Conservation (phyloP, 2,888 invertebrate genomes). For the Chrysomela aeneicollis region DNA sequence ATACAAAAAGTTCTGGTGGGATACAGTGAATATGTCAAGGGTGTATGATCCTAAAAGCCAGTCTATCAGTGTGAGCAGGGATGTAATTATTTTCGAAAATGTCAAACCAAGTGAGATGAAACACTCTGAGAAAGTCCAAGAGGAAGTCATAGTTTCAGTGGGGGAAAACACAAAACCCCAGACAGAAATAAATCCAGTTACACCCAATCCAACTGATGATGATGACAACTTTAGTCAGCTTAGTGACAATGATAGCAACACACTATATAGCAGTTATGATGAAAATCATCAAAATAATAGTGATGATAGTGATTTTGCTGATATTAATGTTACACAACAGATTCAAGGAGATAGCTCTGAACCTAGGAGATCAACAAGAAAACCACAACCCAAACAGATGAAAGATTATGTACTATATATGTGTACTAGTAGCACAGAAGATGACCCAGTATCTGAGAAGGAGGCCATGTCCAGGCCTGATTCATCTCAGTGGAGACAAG, state of each 20-base stretch:
- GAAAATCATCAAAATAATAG: neutral
- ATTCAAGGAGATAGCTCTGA: neutral
- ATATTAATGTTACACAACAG: neutral
- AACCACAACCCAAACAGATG: no score
- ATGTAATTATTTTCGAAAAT: slow-evolving; percentile 7
- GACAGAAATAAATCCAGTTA: no score
- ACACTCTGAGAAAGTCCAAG: no score
- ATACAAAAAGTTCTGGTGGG: slow-evolving; percentile 44
- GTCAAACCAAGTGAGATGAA: slow-evolving; percentile 3
- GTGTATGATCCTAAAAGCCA: slow-evolving; percentile 9
- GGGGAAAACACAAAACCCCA: no score
- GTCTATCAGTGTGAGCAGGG: slow-evolving; percentile 1
- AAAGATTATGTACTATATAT: no score
- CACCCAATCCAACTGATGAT: neutral
- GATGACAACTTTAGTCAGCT: slow-evolving; percentile 3
- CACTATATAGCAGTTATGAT: neutral
- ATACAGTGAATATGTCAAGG: slow-evolving; percentile 45
- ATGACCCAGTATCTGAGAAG: slow-evolving; percentile 8
- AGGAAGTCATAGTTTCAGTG: no score
- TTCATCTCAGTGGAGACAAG: slow-evolving; percentile 4
- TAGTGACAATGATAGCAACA: neutral
- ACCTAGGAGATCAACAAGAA: neutral
- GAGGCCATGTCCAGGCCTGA: slow-evolving; percentile 13
- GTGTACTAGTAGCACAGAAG: slow-evolving; percentile 6
- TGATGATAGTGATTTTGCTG: slow-evolving; percentile 4